Base-by-base conservation (phyloP, 2,113 vertebrate species). In the Ondatra zibethicus region DNA sequence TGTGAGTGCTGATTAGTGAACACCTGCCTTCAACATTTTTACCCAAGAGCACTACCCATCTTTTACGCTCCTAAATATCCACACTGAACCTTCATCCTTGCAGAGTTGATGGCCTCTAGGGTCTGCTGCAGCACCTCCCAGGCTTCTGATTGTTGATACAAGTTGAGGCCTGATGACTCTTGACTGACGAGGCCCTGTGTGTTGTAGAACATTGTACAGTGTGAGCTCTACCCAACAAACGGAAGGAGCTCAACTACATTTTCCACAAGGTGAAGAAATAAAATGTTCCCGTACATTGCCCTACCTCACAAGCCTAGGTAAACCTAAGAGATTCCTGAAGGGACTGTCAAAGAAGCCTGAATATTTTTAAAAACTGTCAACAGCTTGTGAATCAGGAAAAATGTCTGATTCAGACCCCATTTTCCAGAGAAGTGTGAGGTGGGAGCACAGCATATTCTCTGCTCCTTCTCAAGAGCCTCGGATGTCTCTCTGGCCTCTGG, bases 231-330 rank as follows among this genome's bases (percentile, higher is more conserved):
- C 8, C 78, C 31, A 65, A 33, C 1, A 39, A 16, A 33, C 52
- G 39, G 27, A 50, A 76, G 47, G 8, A 45, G 39, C 33, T 45
- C 33, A 23, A 52, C 52, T 2, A 31, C 5, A 61, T 58, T 1
- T 25, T 66, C n/a, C 11, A 19, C 39, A 25, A 21, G 27, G 10
- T 1, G 0, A 72, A 70, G 19, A 25, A 31, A 50, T 21, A 2
- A 78, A 47, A 80, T 55, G 50, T 17, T 16, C 29, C 31, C 16
- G 8, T 31, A 50, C 11, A 16, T 47, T 75, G 77, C 31, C 21
- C 31, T 0, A n/a, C 10, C 45, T 39, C 11, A 33, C 2, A 8
- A 25, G 50, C 14, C 39, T 36, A 5, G 2, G 25, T 14, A 14
- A 47, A 27, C n/a, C 52, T 39, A 45, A 29, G 23, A 75, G 33